Evolutionary conservation across 35 echinoderm and acorn worm species (phyloP).

Genomic region (Heliocidaris erythrogramma): DNA sequence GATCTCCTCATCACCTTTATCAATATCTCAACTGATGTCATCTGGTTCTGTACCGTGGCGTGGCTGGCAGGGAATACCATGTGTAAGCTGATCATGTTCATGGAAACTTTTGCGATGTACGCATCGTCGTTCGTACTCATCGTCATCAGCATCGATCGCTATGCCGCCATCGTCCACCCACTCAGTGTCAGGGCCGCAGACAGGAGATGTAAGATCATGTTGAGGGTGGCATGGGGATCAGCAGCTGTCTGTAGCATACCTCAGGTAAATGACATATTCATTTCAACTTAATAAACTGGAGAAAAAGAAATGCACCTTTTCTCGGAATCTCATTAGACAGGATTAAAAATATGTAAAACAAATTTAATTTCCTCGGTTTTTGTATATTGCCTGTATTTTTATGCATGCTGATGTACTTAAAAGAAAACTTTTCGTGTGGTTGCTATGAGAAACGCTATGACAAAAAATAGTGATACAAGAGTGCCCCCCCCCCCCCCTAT

Average conservation of each 20-base stretch:
- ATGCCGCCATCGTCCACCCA: conserved; percentile 81
- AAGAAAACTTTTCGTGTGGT: no score
- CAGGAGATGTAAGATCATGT: conserved; percentile 84
- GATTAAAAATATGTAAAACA: no score
- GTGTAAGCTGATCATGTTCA: conserved; percentile 72
- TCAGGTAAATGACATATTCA: conserved; percentile 54
- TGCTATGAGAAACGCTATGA: no score
- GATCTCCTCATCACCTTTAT: conserved; percentile 43
- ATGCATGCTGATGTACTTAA: no score
- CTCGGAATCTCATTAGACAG: no score
- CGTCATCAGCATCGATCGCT: conserved; percentile 91
- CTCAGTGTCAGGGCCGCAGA: conserved; percentile 80
- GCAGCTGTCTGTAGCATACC: conserved; percentile 70
- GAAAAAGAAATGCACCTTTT: no score
- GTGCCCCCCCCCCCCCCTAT: no score
- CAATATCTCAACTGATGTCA: conserved; percentile 24
- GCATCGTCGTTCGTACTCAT: conserved; percentile 81
- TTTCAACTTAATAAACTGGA: no score
- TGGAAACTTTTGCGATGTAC: conserved; percentile 54
- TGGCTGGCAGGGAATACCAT: conserved; percentile 69
- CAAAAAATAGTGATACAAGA: no score
- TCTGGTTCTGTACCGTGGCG: conserved; percentile 39
- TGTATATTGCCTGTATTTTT: no score
- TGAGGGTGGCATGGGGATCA: conserved; percentile 71
- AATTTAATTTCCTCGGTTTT: no score